These are phyloP conservation scores for Microtus montanus DNA, from an alignment of 2,113 vertebrate genomes.

Conservation along the genomic window DNA sequence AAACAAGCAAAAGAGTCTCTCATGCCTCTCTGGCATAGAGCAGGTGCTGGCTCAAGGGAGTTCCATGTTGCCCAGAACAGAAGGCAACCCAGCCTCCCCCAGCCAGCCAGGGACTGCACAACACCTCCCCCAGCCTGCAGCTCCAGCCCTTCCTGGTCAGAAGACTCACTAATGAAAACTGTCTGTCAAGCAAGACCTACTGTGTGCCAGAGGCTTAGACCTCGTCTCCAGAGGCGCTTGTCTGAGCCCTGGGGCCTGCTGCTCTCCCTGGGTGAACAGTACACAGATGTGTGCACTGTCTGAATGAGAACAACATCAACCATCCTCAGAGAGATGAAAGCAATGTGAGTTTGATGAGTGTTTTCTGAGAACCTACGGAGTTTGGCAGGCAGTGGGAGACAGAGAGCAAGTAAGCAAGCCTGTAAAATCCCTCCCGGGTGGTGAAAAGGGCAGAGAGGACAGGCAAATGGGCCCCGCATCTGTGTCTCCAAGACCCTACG, in stretches of 20 bases:
- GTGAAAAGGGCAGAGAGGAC: background rate
- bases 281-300: fast-evolving
- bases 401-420: background rate
- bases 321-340: background rate
- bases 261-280: background rate
- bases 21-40: background rate
- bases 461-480: background rate
- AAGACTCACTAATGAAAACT: background rate
- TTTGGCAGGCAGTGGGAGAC: background rate
- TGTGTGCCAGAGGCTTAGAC: background rate
- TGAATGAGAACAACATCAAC: background rate
- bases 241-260: background rate
- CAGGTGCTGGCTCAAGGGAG: background rate
- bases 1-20: background rate
- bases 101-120: background rate
- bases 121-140: background rate
- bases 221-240: background rate
- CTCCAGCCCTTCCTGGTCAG: fast-evolving
- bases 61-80: background rate
- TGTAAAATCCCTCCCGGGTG: background rate
- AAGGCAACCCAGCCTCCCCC: background rate
- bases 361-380: background rate
- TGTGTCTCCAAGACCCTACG: background rate
- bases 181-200: slow-evolving; percentile 20
- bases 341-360: background rate